These are phyloP conservation scores for Apoderus coryli DNA, from an alignment of 2,888 invertebrate species.

Conservation along the genomic window DNA sequence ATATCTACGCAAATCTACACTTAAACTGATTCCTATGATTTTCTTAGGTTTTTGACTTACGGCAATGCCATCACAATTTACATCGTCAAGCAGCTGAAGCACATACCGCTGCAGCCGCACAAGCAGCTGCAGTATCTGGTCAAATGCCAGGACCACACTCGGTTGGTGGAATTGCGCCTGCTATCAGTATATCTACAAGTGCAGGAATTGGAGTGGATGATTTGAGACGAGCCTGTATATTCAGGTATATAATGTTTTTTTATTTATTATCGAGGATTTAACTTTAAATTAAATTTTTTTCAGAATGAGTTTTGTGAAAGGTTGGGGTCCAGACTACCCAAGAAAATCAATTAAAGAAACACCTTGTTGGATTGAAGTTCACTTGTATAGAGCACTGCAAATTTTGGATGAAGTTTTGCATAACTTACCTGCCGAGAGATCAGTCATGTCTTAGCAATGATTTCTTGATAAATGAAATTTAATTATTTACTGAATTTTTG, in stretches of 20 bases:
- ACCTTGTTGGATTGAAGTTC: slow-evolving; percentile 93
- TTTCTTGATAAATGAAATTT: no score
- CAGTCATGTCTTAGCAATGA: no score
- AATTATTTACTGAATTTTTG: no score
- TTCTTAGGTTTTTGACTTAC: slow-evolving; percentile 86
- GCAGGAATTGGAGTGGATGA: slow-evolving; percentile 98
- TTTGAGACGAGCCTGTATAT: slow-evolving; percentile 85
- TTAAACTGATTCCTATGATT: no score
- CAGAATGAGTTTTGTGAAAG: slow-evolving; percentile 96
- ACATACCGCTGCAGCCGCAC: slow-evolving; percentile 86
- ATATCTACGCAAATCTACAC: no score
- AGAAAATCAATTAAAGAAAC: slow-evolving; percentile 95
- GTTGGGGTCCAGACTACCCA: slow-evolving; percentile 98
- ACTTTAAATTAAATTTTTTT: no score
- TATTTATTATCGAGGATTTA: no score
- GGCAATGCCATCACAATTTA: slow-evolving; percentile 97
- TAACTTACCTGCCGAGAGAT: slow-evolving; percentile 92
- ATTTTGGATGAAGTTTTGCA: slow-evolving; percentile 92
- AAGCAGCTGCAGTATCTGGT: slow-evolving; percentile 92
- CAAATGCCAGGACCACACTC: slow-evolving; percentile 67
- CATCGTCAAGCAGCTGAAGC: slow-evolving; percentile 88
- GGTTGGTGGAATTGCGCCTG: slow-evolving; percentile 50
- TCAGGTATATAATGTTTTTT: no score
- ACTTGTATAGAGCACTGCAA: slow-evolving; percentile 87
- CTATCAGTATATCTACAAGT: slow-evolving; percentile 71